Conservation (phyloP, 2,797 vertebrate genomes). For the Bucorvus abyssinicus region DNA sequence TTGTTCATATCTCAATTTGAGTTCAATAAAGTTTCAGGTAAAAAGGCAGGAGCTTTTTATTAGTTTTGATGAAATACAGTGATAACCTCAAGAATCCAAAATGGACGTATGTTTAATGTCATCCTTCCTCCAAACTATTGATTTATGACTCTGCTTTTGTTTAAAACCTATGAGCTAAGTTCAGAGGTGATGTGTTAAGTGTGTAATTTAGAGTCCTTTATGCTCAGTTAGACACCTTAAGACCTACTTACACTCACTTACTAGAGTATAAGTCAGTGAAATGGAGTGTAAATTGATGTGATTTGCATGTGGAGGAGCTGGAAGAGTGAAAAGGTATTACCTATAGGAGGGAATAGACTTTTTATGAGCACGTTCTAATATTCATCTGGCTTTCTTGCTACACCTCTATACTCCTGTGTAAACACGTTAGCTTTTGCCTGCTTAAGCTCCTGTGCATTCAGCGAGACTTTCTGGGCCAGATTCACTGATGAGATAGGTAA, state of each 20-base stretch:
- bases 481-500: background rate
- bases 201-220: slow-evolving; percentile 38
- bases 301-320: slow-evolving; percentile 35
- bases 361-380: background rate
- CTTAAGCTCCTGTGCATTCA: background rate
- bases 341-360: background rate
- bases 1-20: background rate
- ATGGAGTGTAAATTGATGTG: slow-evolving; percentile 48
- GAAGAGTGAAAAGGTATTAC: background rate
- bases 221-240: slow-evolving; percentile 48
- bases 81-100: slow-evolving; percentile 1
- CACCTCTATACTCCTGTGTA: background rate
- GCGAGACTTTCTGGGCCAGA: background rate
- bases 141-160: slow-evolving; percentile 39
- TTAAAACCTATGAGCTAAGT: slow-evolving; percentile 34
- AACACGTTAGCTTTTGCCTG: background rate
- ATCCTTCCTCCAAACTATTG: background rate
- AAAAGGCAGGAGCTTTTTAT: background rate
- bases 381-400: background rate
- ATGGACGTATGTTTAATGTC: slow-evolving; percentile 5
- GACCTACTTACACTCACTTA: slow-evolving; percentile 38
- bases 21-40: background rate
- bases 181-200: slow-evolving; percentile 47
- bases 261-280: slow-evolving; percentile 51
- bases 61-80: slow-evolving; percentile 13